Base-by-base conservation (phyloP, 2,113 vertebrate genomes). In the Myocastor coypus region DNA sequence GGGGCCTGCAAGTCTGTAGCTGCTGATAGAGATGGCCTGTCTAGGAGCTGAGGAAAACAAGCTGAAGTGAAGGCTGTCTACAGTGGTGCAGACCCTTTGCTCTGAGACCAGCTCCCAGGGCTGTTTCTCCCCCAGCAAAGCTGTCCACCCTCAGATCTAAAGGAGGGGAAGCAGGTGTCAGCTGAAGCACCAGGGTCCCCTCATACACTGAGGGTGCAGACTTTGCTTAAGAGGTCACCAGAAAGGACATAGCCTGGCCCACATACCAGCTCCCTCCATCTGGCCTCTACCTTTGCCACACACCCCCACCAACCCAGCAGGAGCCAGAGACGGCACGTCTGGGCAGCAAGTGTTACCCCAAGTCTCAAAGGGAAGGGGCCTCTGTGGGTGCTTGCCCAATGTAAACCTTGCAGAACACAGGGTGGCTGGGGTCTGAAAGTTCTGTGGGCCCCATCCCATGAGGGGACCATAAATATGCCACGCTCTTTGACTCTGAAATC, bases 401-500 rank as follows among this genome's bases (percentile, higher is more conserved):
- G 71, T 37, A 68, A 73, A 82, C 34, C 90, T 83, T 34, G 8
- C 77, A 77, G 69, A 85, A 50, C 77, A 46, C 9, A 68, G 57
- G 20, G 63, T 40, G 2, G 32, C 73, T 66, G 66, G 66, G 73
- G 66, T 4, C 84, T 77, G 87, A 87, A 78, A 87, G 63, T 22
- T 0, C 66, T 20, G 20, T 22, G 14, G 32, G 73, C 66, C 93
- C 78, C 42, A 32, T 80, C 34, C 2, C 32, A 55, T 82, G 81
- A 77, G 50, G 50, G 50, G 63, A n/a, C 92, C 84, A 93, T 94
- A 97, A 94, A 96, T 78, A 93, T 20, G 66, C 92, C 34, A 0
- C 66, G 94, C 69, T 87, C 89, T 93, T 69, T 97, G 96, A 94
- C 95, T 96, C 73, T 50, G 14, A 63, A 81, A 95, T 93, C 93